Percentiles rank a stretch among this genome's conserved stretches.
Evolutionary conservation across 1,140 invertebrate species (phyloP).

Genomic region (Laupala kohalensis): DNA sequence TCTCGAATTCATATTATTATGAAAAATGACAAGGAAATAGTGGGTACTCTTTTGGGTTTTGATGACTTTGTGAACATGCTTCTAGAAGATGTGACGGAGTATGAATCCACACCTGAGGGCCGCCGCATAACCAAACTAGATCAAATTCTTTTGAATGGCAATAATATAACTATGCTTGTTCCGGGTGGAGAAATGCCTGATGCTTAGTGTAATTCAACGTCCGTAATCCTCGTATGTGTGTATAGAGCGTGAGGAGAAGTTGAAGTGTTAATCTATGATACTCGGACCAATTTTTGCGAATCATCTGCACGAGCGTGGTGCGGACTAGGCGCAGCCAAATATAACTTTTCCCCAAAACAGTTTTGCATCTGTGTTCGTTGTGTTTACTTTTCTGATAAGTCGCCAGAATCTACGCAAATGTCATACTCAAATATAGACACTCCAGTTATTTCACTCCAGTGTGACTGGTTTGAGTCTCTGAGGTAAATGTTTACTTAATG

Average conservation of each 20-base stretch:
- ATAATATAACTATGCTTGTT: slow-evolving; percentile 94
- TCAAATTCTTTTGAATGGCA: slow-evolving; percentile 96
- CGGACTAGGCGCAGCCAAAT: too few relatives aligned
- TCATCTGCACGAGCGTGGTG: too few relatives aligned
- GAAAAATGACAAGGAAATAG: slow-evolving; percentile 99
- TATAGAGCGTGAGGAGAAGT: too few relatives aligned
- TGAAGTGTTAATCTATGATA: too few relatives aligned
- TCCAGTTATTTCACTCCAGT: slow-evolving; percentile 31
- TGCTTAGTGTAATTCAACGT: neutral
- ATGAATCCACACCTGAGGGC: slow-evolving; percentile 93
- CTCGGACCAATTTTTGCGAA: too few relatives aligned
- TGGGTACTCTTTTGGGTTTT: slow-evolving; percentile 93
- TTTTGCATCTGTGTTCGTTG: too few relatives aligned
- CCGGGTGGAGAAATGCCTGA: neutral
- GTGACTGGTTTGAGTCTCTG: slow-evolving; percentile 33
- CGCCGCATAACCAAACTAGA: slow-evolving; percentile 92
- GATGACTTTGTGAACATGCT: slow-evolving; percentile 99
- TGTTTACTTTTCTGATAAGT: too few relatives aligned
- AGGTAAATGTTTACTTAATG: too few relatives aligned
- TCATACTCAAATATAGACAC: neutral
- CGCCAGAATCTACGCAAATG: too few relatives aligned
- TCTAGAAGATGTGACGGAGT: slow-evolving; percentile 83
- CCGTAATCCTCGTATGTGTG: too few relatives aligned
- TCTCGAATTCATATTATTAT: slow-evolving; percentile 98
- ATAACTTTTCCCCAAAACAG: too few relatives aligned